A percentile compares a stretch with the other conserved stretches of the same genome.
Conservation (phyloP, 2,888 invertebrate species). For the Dicycla oo region DNA sequence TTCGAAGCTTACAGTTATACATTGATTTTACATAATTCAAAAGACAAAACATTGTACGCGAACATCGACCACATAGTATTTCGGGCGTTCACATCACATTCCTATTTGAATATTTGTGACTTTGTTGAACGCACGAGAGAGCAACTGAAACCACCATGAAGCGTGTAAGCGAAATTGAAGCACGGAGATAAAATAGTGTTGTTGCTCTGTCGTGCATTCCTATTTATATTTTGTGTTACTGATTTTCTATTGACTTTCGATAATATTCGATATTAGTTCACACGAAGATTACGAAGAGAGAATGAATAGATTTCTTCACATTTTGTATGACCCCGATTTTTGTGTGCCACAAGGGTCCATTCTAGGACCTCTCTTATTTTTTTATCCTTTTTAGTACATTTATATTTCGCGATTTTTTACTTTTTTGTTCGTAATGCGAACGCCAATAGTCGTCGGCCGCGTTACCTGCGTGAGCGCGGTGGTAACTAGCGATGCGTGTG, state of each 20-base stretch:
- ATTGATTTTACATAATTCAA: slow-evolving; percentile 21
- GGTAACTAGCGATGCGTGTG: slow-evolving; percentile 89
- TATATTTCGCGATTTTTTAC: not conserved
- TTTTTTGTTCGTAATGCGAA: slow-evolving; percentile 71
- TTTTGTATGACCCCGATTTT: not conserved
- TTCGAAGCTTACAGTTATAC: slow-evolving; percentile 5
- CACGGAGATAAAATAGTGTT: slow-evolving; percentile 58
- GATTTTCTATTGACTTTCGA: not conserved
- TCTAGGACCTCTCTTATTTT: not conserved
- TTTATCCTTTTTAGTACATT: not conserved
- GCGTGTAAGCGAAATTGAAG: slow-evolving; percentile 71
- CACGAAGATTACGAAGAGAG: not conserved
- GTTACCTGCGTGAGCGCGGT: slow-evolving; percentile 90
- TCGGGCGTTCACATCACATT: slow-evolving; percentile 78
- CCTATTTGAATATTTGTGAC: slow-evolving; percentile 2
- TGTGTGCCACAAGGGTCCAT: slow-evolving; percentile 16
- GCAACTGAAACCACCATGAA: slow-evolving; percentile 65
- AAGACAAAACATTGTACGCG: slow-evolving; percentile 84
- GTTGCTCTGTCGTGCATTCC: slow-evolving; percentile 63
- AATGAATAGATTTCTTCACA: not conserved
- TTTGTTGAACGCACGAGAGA: slow-evolving; percentile 61
- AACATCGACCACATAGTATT: slow-evolving; percentile 83
- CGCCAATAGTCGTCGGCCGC: slow-evolving; percentile 77
- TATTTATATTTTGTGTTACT: not conserved
- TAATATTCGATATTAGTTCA: not conserved